Base-by-base conservation (phyloP, 2,797 vertebrate species). In the Myiotriccus ornatus region DNA sequence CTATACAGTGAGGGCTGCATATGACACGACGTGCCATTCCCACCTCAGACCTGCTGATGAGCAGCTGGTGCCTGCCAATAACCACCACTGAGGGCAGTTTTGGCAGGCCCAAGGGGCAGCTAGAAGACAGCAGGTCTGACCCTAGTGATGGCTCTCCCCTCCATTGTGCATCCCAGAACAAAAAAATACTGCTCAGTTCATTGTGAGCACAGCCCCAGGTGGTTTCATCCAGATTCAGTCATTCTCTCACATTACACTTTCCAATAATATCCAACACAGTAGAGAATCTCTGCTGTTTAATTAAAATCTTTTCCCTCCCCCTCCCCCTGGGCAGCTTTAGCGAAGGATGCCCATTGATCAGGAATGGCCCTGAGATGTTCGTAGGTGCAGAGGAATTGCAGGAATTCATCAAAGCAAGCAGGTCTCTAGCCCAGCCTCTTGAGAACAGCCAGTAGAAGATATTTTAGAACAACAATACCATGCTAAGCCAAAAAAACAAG, bases 331-430 rank as follows among this genome's bases (percentile, higher is more conserved):
- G 89, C 68, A 91, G 49, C 57, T 85, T 78, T 57, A 64, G 34
- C 30, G 57, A 86, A 92, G 39, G 53, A 62, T 2, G 0, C 11
- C 69, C 80, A 84, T 23, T 84, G 83, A 94, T 67, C 27, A 50
- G 55, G 34, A 88, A 88, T 10, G 37, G 65, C 62, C 62, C 47
- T 14, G 65, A 81, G 59, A 86, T 25, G 55, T 21, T 79, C 32
- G 23, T 20, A 41, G 30, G 59, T 12, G 3, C 30, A 34, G 1
- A 90, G 69, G 62, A 94, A 93, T 71, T 63, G 39, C 79, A 90
- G 81, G 94, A 94, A 90, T 95, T 84, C 63, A 65, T 77, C 79
- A 78, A 57, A 88, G 49, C 82, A 82, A 71, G 57, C 44, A 80
- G 32, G n/a, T 84, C 30, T 70, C 53, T 5, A 90, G 90, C 70